Percentiles rank a stretch among this genome's conserved stretches.
Conservation (phyloP, 2,113 vertebrate genomes). For the Empidonax alnorum region DNA sequence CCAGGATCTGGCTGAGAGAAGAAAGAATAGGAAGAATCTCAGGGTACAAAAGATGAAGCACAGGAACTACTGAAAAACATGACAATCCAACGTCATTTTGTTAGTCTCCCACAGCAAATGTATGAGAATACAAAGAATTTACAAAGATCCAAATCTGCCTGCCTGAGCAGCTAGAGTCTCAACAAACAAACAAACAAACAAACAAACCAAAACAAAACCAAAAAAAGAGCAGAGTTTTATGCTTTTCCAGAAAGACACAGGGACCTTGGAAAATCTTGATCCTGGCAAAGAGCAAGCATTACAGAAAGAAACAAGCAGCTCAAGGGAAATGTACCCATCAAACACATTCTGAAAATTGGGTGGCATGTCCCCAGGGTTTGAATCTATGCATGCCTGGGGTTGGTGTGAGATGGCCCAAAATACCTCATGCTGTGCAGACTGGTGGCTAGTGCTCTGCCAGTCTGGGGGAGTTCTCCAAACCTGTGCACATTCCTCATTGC, state of each 20-base stretch:
- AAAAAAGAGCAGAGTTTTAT: background rate
- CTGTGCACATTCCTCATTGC: background rate
- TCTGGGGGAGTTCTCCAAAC: background rate
- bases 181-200: background rate
- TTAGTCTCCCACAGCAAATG: background rate
- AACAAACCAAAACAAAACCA: background rate
- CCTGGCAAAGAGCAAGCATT: background rate
- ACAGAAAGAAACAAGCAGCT: background rate
- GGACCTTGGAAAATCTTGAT: background rate
- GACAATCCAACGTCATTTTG: background rate
- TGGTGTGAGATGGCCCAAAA: background rate
- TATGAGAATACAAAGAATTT: background rate
- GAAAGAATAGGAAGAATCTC: background rate
- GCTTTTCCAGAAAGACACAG: background rate
- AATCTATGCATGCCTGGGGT: background rate
- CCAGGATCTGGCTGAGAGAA: background rate
- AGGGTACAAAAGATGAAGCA: background rate
- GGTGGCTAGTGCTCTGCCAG: background rate
- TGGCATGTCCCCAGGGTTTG: accelerated
- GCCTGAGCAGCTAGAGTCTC: background rate
- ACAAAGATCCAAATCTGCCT: background rate
- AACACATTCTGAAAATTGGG: background rate
- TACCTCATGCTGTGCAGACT: background rate
- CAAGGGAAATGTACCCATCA: background rate
- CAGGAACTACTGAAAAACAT: background rate